Percentiles rank a stretch among this genome's conserved stretches.
phyloP scores from a whole-genome alignment of 2,113 vertebrate species.

The Halcyon senegalensis region DNA sequence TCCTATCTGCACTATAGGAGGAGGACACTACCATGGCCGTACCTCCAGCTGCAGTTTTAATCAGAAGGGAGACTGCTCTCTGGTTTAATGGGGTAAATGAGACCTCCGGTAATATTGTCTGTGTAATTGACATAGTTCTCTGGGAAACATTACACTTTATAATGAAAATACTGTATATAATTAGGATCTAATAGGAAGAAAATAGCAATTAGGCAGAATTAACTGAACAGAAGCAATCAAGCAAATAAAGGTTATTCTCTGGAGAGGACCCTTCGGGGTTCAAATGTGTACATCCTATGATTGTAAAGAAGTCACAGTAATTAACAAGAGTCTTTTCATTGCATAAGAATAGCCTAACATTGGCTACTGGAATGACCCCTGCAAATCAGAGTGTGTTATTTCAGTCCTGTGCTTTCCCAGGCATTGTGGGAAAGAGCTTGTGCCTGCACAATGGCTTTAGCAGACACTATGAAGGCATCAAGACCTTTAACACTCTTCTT shows the following conservation, averaged over 20 bases:
- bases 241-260: constrained; percentile 84
- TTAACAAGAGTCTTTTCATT: constrained; percentile 73
- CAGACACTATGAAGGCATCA: neutral
- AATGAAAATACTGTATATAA: constrained; percentile 87
- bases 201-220: constrained; percentile 84
- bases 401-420: neutral
- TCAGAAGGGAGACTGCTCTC: constrained; percentile 55
- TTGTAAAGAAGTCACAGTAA: constrained; percentile 75
- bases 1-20: neutral
- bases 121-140: constrained; percentile 81
- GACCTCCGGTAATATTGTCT: constrained; percentile 76
- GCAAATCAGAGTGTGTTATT: neutral
- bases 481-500: neutral
- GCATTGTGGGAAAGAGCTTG: neutral
- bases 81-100: constrained; percentile 81
- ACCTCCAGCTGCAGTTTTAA: constrained; percentile 57
- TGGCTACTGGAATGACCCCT: constrained; percentile 29
- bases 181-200: constrained; percentile 86
- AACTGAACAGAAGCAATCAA: constrained; percentile 83
- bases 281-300: constrained; percentile 72
- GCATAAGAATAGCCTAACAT: constrained; percentile 23
- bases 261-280: constrained; percentile 79
- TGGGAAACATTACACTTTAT: constrained; percentile 82
- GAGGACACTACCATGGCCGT: constrained; percentile 17
- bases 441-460: neutral